Evolutionary conservation across 1,140 invertebrate genomes (phyloP).

Genomic region (Penaeus indicus): DNA sequence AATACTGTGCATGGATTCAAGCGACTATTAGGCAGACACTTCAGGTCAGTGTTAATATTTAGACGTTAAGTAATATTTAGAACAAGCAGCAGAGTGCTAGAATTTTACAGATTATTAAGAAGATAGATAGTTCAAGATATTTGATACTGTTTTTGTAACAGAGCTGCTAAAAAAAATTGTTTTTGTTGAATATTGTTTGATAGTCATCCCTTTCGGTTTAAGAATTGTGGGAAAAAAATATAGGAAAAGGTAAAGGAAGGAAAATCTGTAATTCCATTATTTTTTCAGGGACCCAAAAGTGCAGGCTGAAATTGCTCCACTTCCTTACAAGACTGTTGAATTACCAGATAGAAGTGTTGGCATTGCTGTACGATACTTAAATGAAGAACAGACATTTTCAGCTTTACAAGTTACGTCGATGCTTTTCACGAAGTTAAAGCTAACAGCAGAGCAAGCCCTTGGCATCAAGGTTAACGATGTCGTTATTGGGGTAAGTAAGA

Average conservation of each 20-base stretch:
- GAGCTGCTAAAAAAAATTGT: too few species aligned
- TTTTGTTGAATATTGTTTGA: background rate
- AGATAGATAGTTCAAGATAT: too few species aligned
- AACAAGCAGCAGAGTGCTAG: too few species aligned
- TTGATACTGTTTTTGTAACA: too few species aligned
- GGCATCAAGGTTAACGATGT: conserved; percentile 95
- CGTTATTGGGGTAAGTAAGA: conserved; percentile 86
- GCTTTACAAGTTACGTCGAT: conserved; percentile 97
- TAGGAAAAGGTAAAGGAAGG: too few species aligned
- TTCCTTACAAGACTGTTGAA: conserved; percentile 56
- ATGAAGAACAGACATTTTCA: conserved; percentile 88
- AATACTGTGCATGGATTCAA: conserved; percentile 97
- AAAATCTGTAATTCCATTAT: too few species aligned
- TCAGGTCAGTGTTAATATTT: conserved; percentile 40
- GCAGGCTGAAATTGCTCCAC: conserved; percentile 47
- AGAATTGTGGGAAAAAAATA: too few species aligned
- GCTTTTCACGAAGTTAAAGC: conserved; percentile 97
- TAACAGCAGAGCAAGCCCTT: conserved; percentile 87
- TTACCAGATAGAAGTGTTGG: conserved; percentile 57
- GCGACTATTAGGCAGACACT: conserved; percentile 83
- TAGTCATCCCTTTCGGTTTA: background rate
- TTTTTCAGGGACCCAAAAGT: conserved; percentile 62
- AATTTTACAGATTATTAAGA: too few species aligned
- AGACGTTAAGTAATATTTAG: too few species aligned
- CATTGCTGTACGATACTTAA: conserved; percentile 86